Conservation (phyloP, 2,797 vertebrate genomes). For the Basileuterus tristriatus region DNA sequence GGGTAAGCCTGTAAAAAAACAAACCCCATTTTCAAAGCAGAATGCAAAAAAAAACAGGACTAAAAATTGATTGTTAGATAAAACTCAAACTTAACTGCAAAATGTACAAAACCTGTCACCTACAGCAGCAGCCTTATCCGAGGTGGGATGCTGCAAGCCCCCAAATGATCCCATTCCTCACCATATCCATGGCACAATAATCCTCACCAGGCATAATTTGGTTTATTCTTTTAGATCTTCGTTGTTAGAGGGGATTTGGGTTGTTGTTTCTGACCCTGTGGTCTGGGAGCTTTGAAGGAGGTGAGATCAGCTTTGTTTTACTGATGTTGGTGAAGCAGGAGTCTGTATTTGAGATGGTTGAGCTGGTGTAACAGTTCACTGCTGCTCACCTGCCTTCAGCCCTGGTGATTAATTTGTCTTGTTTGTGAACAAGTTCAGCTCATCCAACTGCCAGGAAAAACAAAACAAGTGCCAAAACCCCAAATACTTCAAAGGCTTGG, state of each 20-base stretch:
- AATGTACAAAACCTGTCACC: not conserved
- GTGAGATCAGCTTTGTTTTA: not conserved
- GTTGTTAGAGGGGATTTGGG: not conserved
- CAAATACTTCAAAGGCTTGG: not conserved
- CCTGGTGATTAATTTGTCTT: not conserved
- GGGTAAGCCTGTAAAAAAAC: not conserved
- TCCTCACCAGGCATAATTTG: not conserved
- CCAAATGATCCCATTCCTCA: not conserved
- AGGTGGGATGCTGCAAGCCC: not conserved
- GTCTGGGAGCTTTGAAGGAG: not conserved
- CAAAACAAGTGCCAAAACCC: not conserved
- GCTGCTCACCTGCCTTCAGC: not conserved
- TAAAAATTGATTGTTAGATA: not conserved
- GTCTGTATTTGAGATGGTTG: not conserved
- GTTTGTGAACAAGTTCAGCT: not conserved
- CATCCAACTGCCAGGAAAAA: not conserved
- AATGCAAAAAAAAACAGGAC: not conserved
- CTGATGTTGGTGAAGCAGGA: not conserved
- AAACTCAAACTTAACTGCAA: not conserved
- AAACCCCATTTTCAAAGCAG: not conserved
- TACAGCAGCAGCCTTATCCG: rapidly evolving
- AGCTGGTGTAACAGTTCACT: not conserved
- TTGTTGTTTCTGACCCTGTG: not conserved
- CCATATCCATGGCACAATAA: rapidly evolving
- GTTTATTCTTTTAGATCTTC: not conserved